Percentiles rank a stretch among this genome's conserved stretches.
Evolutionary conservation across 2,888 invertebrate genomes (phyloP).

Genomic region (Phyllotreta cruciferae): DNA sequence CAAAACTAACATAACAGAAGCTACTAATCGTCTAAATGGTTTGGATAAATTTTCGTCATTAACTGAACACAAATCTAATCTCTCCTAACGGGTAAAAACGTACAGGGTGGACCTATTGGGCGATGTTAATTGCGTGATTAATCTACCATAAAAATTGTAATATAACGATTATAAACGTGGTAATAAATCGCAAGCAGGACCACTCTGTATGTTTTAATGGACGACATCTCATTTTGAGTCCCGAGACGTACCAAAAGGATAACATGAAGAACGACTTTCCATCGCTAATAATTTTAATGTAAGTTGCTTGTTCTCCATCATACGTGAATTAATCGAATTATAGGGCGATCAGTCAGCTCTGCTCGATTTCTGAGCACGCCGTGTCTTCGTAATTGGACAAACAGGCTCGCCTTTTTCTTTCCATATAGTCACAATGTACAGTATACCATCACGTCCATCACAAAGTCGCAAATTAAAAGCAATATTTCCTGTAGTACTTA

Average conservation of each 20-base stretch:
- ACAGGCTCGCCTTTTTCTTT: slow-evolving; percentile 21
- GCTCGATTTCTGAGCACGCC: slow-evolving; percentile 27
- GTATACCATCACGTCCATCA: too few relatives aligned
- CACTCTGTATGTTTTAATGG: slow-evolving; percentile 12
- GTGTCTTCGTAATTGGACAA: slow-evolving; percentile 40
- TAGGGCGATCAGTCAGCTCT: slow-evolving; percentile 35
- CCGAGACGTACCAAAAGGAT: slow-evolving; percentile 23
- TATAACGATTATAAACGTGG: too few relatives aligned
- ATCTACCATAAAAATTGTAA: too few relatives aligned
- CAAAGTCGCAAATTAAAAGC: too few relatives aligned
- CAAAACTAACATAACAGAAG: slow-evolving; percentile 25
- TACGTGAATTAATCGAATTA: slow-evolving; percentile 46
- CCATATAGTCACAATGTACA: background rate
- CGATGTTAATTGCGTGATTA: too few relatives aligned
- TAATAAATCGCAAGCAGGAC: background rate
- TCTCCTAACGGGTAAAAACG: slow-evolving; percentile 2
- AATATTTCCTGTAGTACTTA: too few relatives aligned
- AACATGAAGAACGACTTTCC: slow-evolving; percentile 29
- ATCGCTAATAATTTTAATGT: slow-evolving; percentile 38
- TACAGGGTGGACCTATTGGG: slow-evolving; percentile 3
- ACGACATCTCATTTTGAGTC: slow-evolving; percentile 26
- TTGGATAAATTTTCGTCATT: slow-evolving; percentile 11
- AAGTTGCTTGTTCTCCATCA: slow-evolving; percentile 36
- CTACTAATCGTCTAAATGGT: slow-evolving; percentile 8
- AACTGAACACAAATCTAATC: slow-evolving; percentile 24